phyloP scores from a whole-genome alignment of 1,140 invertebrate genomes.

The Argopecten irradians region DNA sequence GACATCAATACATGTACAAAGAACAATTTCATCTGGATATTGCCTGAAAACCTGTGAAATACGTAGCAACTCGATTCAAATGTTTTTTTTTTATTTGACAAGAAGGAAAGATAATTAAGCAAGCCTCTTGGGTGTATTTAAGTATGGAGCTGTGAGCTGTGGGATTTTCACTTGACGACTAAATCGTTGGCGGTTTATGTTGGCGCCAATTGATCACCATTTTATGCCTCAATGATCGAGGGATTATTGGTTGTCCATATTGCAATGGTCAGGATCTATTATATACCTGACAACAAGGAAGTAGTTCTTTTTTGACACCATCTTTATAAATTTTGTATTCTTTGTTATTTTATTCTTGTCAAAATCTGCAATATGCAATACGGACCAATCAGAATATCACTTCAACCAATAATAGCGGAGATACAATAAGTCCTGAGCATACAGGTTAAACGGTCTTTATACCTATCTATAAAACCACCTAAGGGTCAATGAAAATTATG shows the following conservation, averaged over 20 bases:
- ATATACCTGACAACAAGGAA: neutral
- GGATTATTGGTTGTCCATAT: neutral
- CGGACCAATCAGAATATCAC: too few relatives aligned
- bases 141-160: neutral
- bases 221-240: neutral
- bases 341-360: neutral
- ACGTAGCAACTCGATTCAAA: neutral
- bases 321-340: neutral
- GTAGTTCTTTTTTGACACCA: neutral
- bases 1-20: neutral
- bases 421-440: too few relatives aligned
- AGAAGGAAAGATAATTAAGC: neutral
- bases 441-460: too few relatives aligned
- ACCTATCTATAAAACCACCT: too few relatives aligned
- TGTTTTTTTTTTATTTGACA: neutral
- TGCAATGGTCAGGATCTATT: neutral
- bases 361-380: too few relatives aligned
- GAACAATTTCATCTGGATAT: neutral
- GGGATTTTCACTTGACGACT: neutral
- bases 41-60: neutral
- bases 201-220: neutral
- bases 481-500: too few relatives aligned
- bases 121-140: neutral
- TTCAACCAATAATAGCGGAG: too few relatives aligned
- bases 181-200: neutral